Evolutionary conservation across 2,888 invertebrate species (phyloP).

Genomic region (Peribatodes rhomboidaria): DNA sequence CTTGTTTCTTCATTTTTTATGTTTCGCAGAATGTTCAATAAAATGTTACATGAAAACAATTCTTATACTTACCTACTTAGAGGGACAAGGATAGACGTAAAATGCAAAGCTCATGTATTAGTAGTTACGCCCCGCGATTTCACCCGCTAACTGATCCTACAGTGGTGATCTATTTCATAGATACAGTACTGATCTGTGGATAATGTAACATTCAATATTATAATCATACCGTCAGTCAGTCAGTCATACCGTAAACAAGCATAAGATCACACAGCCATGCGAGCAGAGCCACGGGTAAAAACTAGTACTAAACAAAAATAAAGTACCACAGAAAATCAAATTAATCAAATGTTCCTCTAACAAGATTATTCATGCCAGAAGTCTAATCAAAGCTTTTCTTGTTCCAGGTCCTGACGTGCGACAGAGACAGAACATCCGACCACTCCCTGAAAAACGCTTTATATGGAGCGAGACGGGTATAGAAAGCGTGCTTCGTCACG

Average conservation of each 20-base stretch:
- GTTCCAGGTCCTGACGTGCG: conserved; percentile 75
- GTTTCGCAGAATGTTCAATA: conserved; percentile 30
- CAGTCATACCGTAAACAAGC: too few relatives aligned
- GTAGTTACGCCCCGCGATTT: too few relatives aligned
- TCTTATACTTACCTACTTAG: neutral
- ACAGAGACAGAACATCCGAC: conserved; percentile 66
- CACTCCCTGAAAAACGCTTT: conserved; percentile 71
- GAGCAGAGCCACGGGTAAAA: neutral
- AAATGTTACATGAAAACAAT: conserved; percentile 32
- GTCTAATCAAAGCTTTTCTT: conserved; percentile 64
- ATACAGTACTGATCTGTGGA: too few relatives aligned
- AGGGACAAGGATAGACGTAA: too few relatives aligned
- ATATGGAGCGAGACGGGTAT: conserved; percentile 83
- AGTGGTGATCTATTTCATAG: too few relatives aligned
- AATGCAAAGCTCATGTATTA: too few relatives aligned
- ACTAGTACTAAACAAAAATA: too few relatives aligned
- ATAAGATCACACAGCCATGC: too few relatives aligned
- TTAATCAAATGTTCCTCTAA: neutral
- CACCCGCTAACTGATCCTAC: too few relatives aligned
- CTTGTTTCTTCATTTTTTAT: conserved; percentile 38
- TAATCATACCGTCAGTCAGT: too few relatives aligned
- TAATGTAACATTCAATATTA: too few relatives aligned
- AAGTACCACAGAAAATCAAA: neutral
- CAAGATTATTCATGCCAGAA: neutral
- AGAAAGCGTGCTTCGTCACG: conserved; percentile 77